Evolutionary conservation across 2,113 vertebrate species (phyloP).

Genomic region (Pagrus major): DNA sequence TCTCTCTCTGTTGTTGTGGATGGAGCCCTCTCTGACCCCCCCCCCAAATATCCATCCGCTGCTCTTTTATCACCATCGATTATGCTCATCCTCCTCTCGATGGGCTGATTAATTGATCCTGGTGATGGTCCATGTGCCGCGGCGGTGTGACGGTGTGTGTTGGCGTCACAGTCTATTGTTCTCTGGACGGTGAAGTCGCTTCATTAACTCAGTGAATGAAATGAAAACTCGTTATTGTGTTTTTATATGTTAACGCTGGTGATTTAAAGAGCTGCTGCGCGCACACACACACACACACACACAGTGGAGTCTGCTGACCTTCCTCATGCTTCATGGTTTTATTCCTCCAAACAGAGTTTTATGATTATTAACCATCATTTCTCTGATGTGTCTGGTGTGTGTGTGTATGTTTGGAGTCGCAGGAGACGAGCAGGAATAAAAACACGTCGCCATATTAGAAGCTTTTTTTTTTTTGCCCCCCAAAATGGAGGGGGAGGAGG

Average conservation of each 20-base stretch:
- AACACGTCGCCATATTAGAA: constrained; percentile 72
- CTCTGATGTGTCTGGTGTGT: too few relatives aligned
- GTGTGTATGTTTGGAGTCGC: background rate
- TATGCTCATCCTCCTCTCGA: background rate
- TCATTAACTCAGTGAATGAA: background rate
- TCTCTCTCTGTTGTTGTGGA: background rate
- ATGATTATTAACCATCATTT: too few relatives aligned
- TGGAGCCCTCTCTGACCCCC: too few relatives aligned
- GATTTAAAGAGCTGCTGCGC: too few relatives aligned
- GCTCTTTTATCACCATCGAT: constrained; percentile 23
- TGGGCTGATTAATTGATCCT: background rate
- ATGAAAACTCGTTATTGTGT: too few relatives aligned
- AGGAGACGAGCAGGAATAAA: background rate
- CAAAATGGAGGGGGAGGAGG: constrained; percentile 71
- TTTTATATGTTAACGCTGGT: too few relatives aligned
- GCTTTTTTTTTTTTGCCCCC: constrained; percentile 55
- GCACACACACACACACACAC: too few relatives aligned
- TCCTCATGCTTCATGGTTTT: background rate
- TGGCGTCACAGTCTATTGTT: constrained; percentile 18
- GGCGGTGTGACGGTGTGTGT: too few relatives aligned
- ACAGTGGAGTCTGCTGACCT: background rate
- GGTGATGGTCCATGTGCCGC: too few relatives aligned
- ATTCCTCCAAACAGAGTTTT: too few relatives aligned
- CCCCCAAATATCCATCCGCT: too few relatives aligned
- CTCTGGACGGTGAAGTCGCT: background rate